phyloP scores from a whole-genome alignment of 2,888 invertebrate genomes.

The Acanthacorydalis orientalis region DNA sequence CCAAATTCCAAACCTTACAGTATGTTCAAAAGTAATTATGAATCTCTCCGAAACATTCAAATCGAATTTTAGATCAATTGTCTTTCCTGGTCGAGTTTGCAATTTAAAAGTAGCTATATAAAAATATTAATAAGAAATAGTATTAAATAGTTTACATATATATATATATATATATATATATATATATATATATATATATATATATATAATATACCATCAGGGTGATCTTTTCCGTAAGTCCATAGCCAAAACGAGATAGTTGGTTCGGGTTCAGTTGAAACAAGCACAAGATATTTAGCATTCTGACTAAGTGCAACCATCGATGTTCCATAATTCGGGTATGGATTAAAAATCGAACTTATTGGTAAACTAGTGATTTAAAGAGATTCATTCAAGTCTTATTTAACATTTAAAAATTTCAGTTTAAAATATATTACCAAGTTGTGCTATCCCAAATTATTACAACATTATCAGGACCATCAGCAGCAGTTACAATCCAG shows the following conservation, averaged over 20 bases:
- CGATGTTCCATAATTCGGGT: constrained; percentile 20
- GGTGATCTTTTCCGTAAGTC: constrained; percentile 32
- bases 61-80: constrained; percentile 22
- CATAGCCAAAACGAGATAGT: constrained; percentile 43
- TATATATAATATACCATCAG: constrained; percentile 30
- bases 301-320: constrained; percentile 33
- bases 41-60: constrained; percentile 24
- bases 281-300: constrained; percentile 38
- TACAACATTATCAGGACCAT: constrained; percentile 34
- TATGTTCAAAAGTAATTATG: constrained; percentile 24
- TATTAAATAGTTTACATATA: background rate
- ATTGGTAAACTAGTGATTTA: constrained; percentile 26
- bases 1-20: constrained; percentile 24
- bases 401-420: background rate
- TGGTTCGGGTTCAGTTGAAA: constrained; percentile 30
- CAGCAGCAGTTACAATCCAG: constrained; percentile 42
- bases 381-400: background rate
- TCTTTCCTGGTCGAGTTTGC: constrained; percentile 13
- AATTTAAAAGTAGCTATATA: constrained; percentile 10
- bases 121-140: background rate
- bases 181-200: background rate
- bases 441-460: constrained; percentile 38
- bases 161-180: background rate
- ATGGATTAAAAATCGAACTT: constrained; percentile 35
- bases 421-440: constrained; percentile 15